Evolutionary conservation across 2,797 vertebrate genomes (phyloP), one percentile per base, ranked within the genome.

Genomic region (Chromobotia macracanthus): DNA sequence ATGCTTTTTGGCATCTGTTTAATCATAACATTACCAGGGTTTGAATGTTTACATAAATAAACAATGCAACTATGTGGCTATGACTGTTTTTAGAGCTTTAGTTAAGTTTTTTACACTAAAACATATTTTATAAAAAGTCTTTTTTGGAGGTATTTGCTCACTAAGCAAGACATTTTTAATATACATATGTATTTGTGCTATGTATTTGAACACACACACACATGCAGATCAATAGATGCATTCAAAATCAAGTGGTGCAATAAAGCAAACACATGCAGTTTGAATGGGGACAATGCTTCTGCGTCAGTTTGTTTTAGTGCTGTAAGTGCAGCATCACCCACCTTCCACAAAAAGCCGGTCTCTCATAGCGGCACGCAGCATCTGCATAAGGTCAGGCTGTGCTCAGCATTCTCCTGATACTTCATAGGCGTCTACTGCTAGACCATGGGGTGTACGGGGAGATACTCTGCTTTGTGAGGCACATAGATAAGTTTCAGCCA

Each of bases 381-480:
- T 82, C 79, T 83, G 82, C 79, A 80, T 82, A 75, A 76, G 58
- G 79, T 83, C 84, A 81, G 72, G 58, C 72, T 73, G 18, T 21
- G 73, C 76, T 83, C 81, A 80, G 73, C 55, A 72, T 79, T 82
- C 81, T 80, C 70, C 71, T 71, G 75, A 72, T 44, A 70, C 48
- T 56, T 76, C 74, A 77, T 56, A 77, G 80, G 16, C 41, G 18
- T 71, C 68, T 78, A 46, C 79, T 69, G 81, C 76, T 81, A 63
- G 74, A 74, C 82, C 70, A 80, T 61, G 67, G 74, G 80, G 70
- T 60, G 73, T 60, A 72, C 70, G 28, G 67, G 46, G 61, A 83
- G 84, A 82, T 73, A 53, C 65, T 75, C 44, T 68, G 70, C 84
- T 86, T 86, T 86, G 82, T 84, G 82, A 82, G 75, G 79, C 67